These are phyloP conservation scores for Hylaeus volcanicus DNA, from an alignment of 1,140 invertebrate genomes.

Conservation along the genomic window DNA sequence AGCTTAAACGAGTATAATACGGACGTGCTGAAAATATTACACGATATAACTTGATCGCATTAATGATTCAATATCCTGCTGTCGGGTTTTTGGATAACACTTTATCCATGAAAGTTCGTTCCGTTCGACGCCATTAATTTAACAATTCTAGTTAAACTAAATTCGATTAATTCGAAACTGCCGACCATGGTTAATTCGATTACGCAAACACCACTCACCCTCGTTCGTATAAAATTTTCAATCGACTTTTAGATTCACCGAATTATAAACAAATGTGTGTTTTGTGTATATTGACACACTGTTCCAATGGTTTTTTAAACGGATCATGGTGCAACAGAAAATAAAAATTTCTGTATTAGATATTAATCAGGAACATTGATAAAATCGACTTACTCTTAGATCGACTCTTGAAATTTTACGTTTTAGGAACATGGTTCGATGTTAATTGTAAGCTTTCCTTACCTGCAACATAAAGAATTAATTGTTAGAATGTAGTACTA, in stretches of 20 bases:
- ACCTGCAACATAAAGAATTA: background rate
- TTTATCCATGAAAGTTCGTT: background rate
- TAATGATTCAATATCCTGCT: no score
- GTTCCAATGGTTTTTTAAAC: no score
- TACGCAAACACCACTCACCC: no score
- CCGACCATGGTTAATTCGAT: background rate
- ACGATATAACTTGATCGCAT: background rate
- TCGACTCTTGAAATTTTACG: background rate
- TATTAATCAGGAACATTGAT: no score
- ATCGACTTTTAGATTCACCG: no score
- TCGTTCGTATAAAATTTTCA: no score
- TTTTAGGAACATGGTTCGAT: background rate
- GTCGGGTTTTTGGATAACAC: background rate
- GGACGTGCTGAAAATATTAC: no score
- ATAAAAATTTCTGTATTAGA: no score
- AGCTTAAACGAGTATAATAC: background rate
- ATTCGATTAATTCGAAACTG: background rate
- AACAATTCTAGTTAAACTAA: background rate
- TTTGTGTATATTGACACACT: no score
- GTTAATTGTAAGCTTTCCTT: background rate
- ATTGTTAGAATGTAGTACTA: background rate
- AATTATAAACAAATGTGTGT: no score
- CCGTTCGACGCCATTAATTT: no score
- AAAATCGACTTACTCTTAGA: background rate
- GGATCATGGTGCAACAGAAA: no score